Evolutionary conservation across 2,888 invertebrate genomes (phyloP), one percentile per base, ranked within the genome.

Genomic region (Asteroscopus sphinx): DNA sequence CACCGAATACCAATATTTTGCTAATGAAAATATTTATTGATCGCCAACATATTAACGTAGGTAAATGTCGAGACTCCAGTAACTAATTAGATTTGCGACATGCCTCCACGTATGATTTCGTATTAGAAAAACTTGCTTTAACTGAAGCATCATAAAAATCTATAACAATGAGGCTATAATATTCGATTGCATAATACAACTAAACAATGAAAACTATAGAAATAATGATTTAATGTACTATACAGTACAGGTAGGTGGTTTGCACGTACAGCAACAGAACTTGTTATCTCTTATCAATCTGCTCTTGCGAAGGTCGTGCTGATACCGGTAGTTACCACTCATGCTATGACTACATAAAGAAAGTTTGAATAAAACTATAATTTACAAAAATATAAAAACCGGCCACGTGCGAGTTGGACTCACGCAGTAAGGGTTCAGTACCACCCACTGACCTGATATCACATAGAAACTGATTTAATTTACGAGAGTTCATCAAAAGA

Each of bases 271-370:
- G 65, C 55, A 59, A 76, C 76, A 77, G 75, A 85, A 82, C 79
- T 74, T 81, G 88, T 90, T 93, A 93, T 93, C 92, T 91, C 85
- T 92, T 94, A 93, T 93, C 93, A 92, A 91, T 88, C 87, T 91
- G 89, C 89, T 92, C 91, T 89, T 86, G 88, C 80, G 90, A 93
- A 93, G 93, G 94, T 91, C 92, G 85, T 68, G 46, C 79, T 87
- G 93, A 93, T 93, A 69, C 58, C 63, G 47, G 63, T 68, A 90
- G 55, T 56, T n/a, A 56, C 42, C 49, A 63, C 64, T 44, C 46
- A 47, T 36, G 42, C 1, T 32, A 36, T 53, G 40, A n/a, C 35
- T 33, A 33, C 40, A 37, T 16, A 25, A 45, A 69, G 67, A 67
- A 56, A 69, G 52, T 55, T 3, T 30, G 32, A 33, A 42, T 46